Base-by-base conservation (phyloP, 2,888 invertebrate species). In the Limnephilus marmoratus region DNA sequence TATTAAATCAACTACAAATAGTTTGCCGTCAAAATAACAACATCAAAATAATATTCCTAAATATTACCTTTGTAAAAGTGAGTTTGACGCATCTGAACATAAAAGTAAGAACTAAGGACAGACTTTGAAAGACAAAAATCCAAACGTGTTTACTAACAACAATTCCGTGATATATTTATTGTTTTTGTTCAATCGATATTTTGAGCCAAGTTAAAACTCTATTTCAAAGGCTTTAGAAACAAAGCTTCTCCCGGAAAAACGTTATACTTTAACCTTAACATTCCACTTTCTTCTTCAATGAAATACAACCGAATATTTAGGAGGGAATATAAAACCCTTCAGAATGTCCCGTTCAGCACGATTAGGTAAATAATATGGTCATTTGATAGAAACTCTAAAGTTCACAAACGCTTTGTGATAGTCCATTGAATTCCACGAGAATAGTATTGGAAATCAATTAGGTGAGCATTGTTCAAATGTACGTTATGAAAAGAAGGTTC, bases 401-500 rank as follows among this genome's bases (percentile, higher is more conserved):
- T 83, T 83, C 83, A 15, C 41, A n/a, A 83, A 2, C 37, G 37
- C 34, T 83, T 83, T 83, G 83, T 37, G 37, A 83, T 41, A 24
- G 7, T 9, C 68, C 24, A 68, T 83, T 41, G 41, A 83, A 83
- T 83, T 83, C 83, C 34, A 83, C 24, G 83, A 41, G 24, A n/a
- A 34, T 83, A 31, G 83, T 41, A 83, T 83, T 83, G 83, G 24
- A 83, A 83, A 83, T 83, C 83, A 37, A 83, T 37, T 83, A 24
- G 34, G 15, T 83, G 37, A 37, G 34, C 24, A 37, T 83, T 37
- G 34, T 83, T 83, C 41, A 83, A 83, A 18, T 83, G 15, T 34
- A 24, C 83, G 83, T 34, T 68, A n/a, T 24, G 68, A 68, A 24
- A 37, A 83, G 37, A 15, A 83, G 37, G 13, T 24, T 83, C 83